Evolutionary conservation across 2,113 vertebrate genomes (phyloP).

Genomic region (Scytalopus superciliaris): DNA sequence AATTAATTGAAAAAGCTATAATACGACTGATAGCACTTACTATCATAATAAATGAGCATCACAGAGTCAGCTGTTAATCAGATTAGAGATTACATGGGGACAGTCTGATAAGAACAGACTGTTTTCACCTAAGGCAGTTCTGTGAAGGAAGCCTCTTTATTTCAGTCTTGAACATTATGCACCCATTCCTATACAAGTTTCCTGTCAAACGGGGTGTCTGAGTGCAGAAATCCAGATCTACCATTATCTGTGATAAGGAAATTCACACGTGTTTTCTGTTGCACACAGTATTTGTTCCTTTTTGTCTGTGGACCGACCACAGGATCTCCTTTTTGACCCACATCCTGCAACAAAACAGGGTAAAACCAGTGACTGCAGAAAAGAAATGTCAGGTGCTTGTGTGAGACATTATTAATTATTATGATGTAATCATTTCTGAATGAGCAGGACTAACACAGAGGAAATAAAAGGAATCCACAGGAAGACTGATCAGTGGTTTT

Average conservation of each 20-base stretch:
- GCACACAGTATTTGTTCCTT: background rate
- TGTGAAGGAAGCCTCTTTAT: background rate
- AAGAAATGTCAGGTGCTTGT: background rate
- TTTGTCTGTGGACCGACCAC: background rate
- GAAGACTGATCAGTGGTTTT: background rate
- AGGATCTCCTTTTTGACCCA: background rate
- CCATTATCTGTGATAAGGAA: background rate
- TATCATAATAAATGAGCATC: background rate
- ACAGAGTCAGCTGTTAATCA: constrained; percentile 1
- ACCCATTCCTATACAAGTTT: background rate
- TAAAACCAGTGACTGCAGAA: background rate
- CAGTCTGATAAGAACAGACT: fast-evolving
- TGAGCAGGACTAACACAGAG: background rate
- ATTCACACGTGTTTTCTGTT: background rate
- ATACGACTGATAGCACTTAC: background rate
- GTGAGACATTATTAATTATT: background rate
- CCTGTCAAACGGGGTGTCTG: background rate
- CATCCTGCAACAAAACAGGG: background rate
- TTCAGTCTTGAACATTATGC: background rate
- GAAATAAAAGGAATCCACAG: background rate
- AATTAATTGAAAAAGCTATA: background rate
- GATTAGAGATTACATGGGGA: background rate
- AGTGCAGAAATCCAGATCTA: background rate
- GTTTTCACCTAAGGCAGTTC: background rate
- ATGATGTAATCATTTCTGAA: background rate